Conservation (phyloP, 2,888 invertebrate genomes). For the Cactoblastis cactorum region DNA sequence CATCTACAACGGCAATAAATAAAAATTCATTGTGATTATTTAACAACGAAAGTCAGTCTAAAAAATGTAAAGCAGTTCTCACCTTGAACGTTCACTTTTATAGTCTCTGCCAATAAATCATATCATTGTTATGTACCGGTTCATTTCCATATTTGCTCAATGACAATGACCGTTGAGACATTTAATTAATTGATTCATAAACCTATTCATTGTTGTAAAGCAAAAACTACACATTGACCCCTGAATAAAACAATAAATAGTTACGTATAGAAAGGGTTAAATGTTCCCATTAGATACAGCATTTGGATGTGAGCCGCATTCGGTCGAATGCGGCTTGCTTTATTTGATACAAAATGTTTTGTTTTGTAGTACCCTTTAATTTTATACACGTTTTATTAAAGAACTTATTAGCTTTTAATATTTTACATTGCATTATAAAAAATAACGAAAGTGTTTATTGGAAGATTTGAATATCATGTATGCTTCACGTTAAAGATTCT, state of each 20-base stretch:
- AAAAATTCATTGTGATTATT: constrained; percentile 38
- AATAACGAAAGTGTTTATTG: too few species aligned
- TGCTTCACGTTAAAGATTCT: too few species aligned
- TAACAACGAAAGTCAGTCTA: constrained; percentile 34
- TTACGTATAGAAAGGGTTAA: constrained; percentile 66
- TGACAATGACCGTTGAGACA: constrained; percentile 75
- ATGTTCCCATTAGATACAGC: constrained; percentile 60
- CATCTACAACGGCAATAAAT: constrained; percentile 5
- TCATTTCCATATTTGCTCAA: constrained; percentile 74
- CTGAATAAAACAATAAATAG: constrained; percentile 72
- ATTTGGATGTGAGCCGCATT: constrained; percentile 62
- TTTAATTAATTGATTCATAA: constrained; percentile 79
- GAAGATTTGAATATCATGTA: too few species aligned
- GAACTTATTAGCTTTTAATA: constrained; percentile 17
- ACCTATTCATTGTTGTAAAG: constrained; percentile 63
- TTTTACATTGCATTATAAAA: not conserved
- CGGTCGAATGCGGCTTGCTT: constrained; percentile 63
- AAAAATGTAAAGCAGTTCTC: constrained; percentile 56
- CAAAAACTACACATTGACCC: constrained; percentile 73
- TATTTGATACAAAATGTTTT: constrained; percentile 64
- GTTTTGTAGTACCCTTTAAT: constrained; percentile 51
- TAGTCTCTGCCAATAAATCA: constrained; percentile 65
- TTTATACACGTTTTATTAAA: constrained; percentile 36
- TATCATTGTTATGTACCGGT: constrained; percentile 60
- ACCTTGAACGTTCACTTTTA: constrained; percentile 57